Percentiles rank a stretch among this genome's conserved stretches.
Evolutionary conservation across 35 echinoderm and acorn worm species (phyloP).

Genomic region (Acanthaster planci): DNA sequence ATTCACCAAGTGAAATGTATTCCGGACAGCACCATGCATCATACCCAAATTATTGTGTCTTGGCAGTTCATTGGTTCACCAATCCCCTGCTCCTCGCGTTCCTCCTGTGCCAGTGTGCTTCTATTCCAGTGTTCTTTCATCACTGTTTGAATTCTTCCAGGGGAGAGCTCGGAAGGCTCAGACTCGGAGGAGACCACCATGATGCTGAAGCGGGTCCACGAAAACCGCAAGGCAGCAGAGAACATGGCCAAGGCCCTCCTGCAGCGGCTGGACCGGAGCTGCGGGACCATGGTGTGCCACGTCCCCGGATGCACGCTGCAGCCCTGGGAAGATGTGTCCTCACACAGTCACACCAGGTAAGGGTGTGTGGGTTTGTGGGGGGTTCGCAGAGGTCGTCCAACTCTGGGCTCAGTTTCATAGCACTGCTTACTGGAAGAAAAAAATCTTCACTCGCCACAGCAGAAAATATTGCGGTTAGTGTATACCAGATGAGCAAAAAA

Average conservation of each 20-base stretch:
- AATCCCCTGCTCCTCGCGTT: no score
- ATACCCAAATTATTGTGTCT: no score
- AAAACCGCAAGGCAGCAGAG: constrained; percentile 86
- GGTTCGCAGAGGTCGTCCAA: neutral
- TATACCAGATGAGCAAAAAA: no score
- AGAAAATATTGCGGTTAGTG: no score
- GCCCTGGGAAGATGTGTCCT: constrained; percentile 97
- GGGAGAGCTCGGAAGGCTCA: constrained; percentile 86
- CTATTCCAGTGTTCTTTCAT: no score
- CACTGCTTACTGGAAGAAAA: no score
- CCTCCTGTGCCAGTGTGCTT: no score
- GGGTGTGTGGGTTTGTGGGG: neutral
- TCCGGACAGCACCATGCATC: no score
- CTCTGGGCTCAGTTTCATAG: no score
- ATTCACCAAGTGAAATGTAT: no score
- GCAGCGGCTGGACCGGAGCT: constrained; percentile 92
- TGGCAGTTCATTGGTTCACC: no score
- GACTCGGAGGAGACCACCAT: constrained; percentile 84
- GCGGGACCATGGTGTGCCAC: constrained; percentile 96
- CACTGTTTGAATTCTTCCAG: constrained; percentile 10
- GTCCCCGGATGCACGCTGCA: constrained; percentile 88
- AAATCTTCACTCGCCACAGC: no score
- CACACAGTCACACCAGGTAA: constrained; percentile 98
- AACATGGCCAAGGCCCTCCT: constrained; percentile 90
- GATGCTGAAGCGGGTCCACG: constrained; percentile 92